A percentile compares a stretch with the other conserved stretches of the same genome.
phyloP scores from a whole-genome alignment of 2,888 invertebrate species.

The Drosophila algonquin region DNA sequence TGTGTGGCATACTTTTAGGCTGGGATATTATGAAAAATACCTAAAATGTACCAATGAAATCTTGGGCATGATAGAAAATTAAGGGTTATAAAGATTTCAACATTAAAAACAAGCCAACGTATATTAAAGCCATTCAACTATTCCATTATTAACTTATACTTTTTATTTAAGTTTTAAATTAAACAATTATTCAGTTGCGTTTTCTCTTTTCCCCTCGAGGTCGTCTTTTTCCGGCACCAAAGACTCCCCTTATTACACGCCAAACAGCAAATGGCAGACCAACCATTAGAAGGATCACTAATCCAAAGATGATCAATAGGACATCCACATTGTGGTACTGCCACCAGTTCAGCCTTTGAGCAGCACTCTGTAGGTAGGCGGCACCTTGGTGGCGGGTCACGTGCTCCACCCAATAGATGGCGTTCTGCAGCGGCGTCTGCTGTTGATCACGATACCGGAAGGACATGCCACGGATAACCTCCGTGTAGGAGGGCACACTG shows the following conservation, averaged over 20 bases:
- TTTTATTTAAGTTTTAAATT: background rate
- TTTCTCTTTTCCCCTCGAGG: slow-evolving; percentile 7
- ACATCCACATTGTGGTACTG: slow-evolving; percentile 79
- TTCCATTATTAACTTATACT: background rate
- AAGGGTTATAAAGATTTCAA: no score
- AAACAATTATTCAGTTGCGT: slow-evolving; percentile 1
- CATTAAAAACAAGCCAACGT: no score
- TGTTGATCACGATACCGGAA: slow-evolving; percentile 79
- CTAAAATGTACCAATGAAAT: no score
- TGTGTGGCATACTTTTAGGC: background rate
- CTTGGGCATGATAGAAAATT: no score
- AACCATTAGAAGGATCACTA: background rate
- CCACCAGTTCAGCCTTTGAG: slow-evolving; percentile 72
- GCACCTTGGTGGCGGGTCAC: slow-evolving; percentile 82
- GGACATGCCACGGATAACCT: slow-evolving; percentile 65
- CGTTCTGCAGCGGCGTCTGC: slow-evolving; percentile 73
- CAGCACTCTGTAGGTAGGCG: slow-evolving; percentile 78
- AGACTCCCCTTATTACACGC: background rate
- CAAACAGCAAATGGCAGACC: background rate
- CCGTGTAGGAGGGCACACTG: slow-evolving; percentile 50
- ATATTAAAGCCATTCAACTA: no score
- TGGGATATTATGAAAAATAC: no score
- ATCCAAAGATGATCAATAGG: slow-evolving; percentile 54
- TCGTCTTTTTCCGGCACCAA: background rate
- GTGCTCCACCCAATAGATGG: slow-evolving; percentile 82